Base-by-base conservation (phyloP, 1,140 invertebrate species). In the Zaprionus vittiger region DNA sequence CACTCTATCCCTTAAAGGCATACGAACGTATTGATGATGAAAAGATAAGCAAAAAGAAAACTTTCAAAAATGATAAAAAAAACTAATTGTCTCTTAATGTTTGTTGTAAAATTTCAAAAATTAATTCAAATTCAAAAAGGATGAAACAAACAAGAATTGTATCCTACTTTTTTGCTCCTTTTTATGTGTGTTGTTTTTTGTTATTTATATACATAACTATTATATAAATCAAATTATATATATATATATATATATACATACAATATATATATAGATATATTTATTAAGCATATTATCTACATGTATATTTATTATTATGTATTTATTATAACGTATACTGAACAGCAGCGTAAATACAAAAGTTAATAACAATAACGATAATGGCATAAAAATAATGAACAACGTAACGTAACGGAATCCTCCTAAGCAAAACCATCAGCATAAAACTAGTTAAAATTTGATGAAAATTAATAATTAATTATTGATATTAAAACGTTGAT, bases 251-350 rank as follows among this genome's bases (percentile, higher is more conserved):
- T 22, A 22, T 22, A 57, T 55, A 68, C 60, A 69, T 67, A 69
- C 59, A 80, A 81, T 65, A 66, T 68, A 61, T 61, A 76, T 73
- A 68, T 62, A 63, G 28, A 79, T 91, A 80, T 84, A 84, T 91
- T 90, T 89, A 89, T 90, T 89, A 89, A 89, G 85, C 85, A 83
- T 89, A 89, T 89, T 89, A 89, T 89, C 85, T 89, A 89, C 85
- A 89, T 89, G 85, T 89, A 89, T 91, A 91, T 91, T 91, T 83
- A 91, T 85, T 91, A 91, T 91, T 91, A 91, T 85, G 80, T 91
- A 89, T 82, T 91, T 91, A 89, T 90, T 91, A 91, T 89, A 89
- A 85, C 75, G 80, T 87, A 89, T 87, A 87, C 78, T 77, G 84
- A 87, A 62, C 81, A 77, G 73, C 77, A 87, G 79, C 63, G 54